These are phyloP conservation scores for Pangasius krempfi DNA, from an alignment of 2,797 vertebrate genomes.

Conservation along the genomic window DNA sequence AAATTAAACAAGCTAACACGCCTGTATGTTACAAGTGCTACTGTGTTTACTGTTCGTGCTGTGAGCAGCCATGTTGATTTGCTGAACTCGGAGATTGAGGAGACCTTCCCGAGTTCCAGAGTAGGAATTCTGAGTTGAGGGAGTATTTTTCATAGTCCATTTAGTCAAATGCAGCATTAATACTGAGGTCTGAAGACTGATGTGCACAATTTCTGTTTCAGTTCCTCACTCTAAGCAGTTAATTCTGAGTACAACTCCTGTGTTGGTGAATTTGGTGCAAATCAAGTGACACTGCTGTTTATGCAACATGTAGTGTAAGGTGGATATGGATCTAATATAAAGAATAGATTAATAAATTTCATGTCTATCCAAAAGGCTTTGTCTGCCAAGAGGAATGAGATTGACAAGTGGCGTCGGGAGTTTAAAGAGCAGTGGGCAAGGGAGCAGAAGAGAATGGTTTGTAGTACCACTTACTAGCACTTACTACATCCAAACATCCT, in stretches of 20 bases:
- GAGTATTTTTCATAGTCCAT: not conserved
- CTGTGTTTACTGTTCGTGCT: not conserved
- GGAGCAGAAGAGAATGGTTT: constrained; percentile 88
- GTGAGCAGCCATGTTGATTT: not conserved
- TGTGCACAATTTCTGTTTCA: not conserved
- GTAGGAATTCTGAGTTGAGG: not conserved
- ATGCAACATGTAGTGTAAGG: not conserved
- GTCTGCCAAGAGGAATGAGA: constrained; percentile 85
- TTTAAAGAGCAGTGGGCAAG: constrained; percentile 93
- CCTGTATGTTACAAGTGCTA: not conserved
- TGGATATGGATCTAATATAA: not conserved
- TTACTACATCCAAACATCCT: not conserved
- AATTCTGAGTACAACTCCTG: not conserved
- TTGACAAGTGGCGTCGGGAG: constrained; percentile 92
- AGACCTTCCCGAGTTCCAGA: not conserved
- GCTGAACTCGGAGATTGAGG: not conserved
- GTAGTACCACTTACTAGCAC: constrained; percentile 38
- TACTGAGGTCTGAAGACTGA: not conserved
- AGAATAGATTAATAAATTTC: not conserved
- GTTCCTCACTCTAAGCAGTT: too few relatives aligned
- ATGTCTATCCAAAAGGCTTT: constrained; percentile 75
- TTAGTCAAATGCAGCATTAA: not conserved
- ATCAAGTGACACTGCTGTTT: not conserved
- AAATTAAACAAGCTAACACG: not conserved
- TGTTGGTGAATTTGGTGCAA: not conserved